A percentile compares a stretch with the other conserved stretches of the same genome.
phyloP scores from a whole-genome alignment of 2,888 invertebrate genomes.

The Danaus chrysippus region DNA sequence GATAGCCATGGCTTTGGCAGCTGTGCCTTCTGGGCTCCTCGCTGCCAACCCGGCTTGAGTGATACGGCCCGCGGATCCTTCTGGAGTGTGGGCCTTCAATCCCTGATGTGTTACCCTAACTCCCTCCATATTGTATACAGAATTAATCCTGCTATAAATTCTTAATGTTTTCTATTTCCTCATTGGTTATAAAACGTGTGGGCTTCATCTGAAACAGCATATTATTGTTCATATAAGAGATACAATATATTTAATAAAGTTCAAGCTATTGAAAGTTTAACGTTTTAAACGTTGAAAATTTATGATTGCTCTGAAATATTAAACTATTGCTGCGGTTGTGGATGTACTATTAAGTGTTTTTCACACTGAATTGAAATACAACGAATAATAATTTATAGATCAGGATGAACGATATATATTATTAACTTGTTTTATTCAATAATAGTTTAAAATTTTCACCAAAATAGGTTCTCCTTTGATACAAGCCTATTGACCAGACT shows the following conservation, averaged over 20 bases:
- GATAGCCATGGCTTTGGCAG: slow-evolving; percentile 96
- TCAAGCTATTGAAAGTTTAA: too few species aligned
- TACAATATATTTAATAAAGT: too few species aligned
- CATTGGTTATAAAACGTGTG: slow-evolving; percentile 51
- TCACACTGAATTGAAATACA: neutral
- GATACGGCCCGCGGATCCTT: slow-evolving; percentile 81
- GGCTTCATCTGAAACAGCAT: slow-evolving; percentile 51
- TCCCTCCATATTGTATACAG: slow-evolving; percentile 63
- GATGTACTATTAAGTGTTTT: neutral
- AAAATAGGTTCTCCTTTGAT: too few species aligned
- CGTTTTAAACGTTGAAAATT: neutral
- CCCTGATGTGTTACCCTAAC: slow-evolving; percentile 80
- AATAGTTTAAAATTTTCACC: too few species aligned
- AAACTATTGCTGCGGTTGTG: neutral
- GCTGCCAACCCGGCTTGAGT: slow-evolving; percentile 91
- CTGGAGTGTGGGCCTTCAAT: slow-evolving; percentile 75
- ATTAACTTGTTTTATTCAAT: too few species aligned
- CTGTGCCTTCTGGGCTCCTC: slow-evolving; percentile 93
- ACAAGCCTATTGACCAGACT: too few species aligned
- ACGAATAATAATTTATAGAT: neutral
- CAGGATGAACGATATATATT: too few species aligned
- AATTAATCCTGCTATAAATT: slow-evolving; percentile 30
- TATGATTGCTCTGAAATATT: neutral
- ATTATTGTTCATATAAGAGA: neutral
- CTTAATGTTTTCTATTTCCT: slow-evolving; percentile 28